Percentiles rank a stretch among this genome's conserved stretches.
These are phyloP conservation scores for Hypomecis punctinalis DNA, from an alignment of 2,888 invertebrate genomes.

Conservation along the genomic window DNA sequence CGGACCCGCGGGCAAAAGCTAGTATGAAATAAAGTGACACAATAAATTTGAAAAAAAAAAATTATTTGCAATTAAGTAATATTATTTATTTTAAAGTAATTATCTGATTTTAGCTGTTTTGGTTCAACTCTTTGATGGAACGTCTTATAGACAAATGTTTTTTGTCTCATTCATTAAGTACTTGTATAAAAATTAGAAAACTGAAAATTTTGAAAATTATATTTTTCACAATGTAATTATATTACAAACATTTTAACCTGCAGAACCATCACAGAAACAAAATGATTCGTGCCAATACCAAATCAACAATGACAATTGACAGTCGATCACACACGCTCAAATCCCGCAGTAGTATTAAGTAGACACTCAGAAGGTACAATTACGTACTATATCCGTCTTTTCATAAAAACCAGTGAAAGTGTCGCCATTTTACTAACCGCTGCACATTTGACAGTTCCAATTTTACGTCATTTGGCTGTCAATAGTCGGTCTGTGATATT, in stretches of 20 bases:
- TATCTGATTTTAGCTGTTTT: too few relatives aligned
- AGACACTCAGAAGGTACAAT: conserved; percentile 24
- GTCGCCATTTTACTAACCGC: conserved; percentile 23
- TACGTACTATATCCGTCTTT: conserved; percentile 28
- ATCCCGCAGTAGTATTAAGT: conserved; percentile 37
- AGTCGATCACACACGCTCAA: conserved; percentile 22
- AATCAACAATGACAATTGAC: conserved; percentile 6
- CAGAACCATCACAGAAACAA: conserved; percentile 20
- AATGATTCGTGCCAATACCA: neutral
- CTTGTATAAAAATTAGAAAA: too few relatives aligned
- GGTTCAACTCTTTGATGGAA: too few relatives aligned
- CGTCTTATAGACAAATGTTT: too few relatives aligned
- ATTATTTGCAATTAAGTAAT: too few relatives aligned
- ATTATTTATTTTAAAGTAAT: too few relatives aligned
- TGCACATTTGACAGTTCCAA: conserved; percentile 44
- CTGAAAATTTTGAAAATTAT: too few relatives aligned
- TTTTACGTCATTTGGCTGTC: conserved; percentile 35
- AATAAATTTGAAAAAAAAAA: too few relatives aligned
- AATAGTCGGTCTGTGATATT: conserved; percentile 6
- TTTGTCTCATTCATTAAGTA: too few relatives aligned
- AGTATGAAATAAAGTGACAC: too few relatives aligned
- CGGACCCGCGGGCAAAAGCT: too few relatives aligned
- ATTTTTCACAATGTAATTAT: too few relatives aligned
- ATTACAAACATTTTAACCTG: neutral
- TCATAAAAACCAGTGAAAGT: conserved; percentile 33